Evolutionary conservation across 2,797 vertebrate species (phyloP).

Genomic region (Gymnothorax javanicus): DNA sequence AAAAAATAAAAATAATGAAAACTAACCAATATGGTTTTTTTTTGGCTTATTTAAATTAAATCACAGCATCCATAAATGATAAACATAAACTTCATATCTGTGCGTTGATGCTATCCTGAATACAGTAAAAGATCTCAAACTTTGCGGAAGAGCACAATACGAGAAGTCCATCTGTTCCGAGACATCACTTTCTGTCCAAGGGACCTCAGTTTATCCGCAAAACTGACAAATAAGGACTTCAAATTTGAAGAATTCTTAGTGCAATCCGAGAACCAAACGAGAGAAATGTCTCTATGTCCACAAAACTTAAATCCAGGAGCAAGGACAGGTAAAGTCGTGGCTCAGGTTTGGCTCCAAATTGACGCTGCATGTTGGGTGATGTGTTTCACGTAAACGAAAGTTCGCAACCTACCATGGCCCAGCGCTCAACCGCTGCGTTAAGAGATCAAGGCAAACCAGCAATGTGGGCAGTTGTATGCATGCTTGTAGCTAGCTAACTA

Average conservation of each 20-base stretch:
- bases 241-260: background rate
- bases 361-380: background rate
- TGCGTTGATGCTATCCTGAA: background rate
- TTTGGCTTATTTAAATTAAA: no score
- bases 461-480: background rate
- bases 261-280: background rate
- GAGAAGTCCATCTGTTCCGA: background rate
- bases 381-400: background rate
- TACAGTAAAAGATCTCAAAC: background rate
- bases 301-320: no score
- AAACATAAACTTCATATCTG: background rate
- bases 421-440: background rate
- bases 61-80: background rate
- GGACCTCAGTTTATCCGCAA: background rate
- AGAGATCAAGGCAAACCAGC: background rate
- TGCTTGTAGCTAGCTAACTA: background rate
- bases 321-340: background rate
- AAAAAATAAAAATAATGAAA: background rate
- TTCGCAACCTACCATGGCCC: background rate
- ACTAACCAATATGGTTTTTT: no score
- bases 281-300: no score
- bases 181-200: background rate
- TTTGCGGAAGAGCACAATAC: background rate
- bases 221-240: background rate
- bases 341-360: background rate